Evolutionary conservation across 2,888 invertebrate species (phyloP).

Genomic region (Netelia melanura): DNA sequence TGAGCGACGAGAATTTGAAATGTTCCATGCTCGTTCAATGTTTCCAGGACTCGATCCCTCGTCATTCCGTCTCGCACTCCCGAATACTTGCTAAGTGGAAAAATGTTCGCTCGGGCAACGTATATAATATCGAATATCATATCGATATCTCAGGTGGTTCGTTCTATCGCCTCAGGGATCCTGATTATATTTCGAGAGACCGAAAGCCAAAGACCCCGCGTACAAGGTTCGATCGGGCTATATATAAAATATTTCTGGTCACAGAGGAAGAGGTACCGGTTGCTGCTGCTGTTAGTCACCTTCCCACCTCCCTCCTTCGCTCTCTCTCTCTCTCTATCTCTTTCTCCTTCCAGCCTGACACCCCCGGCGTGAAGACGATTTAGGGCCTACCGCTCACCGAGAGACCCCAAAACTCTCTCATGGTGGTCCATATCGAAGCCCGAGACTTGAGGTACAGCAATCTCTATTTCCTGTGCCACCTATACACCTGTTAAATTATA

Average conservation of each 20-base stretch:
- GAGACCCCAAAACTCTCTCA: constrained; percentile 63
- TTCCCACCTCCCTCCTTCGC: constrained; percentile 24
- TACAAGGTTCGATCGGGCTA: constrained; percentile 75
- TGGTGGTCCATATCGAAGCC: constrained; percentile 67
- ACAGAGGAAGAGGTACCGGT: constrained; percentile 76
- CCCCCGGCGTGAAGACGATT: constrained; percentile 83
- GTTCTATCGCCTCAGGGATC: constrained; percentile 51
- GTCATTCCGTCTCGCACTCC: constrained; percentile 24
- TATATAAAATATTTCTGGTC: constrained; percentile 79
- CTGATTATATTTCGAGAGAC: constrained; percentile 54
- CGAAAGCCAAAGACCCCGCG: neutral
- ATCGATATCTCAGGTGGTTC: constrained; percentile 64
- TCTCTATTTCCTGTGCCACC: constrained; percentile 69
- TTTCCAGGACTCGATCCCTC: constrained; percentile 12
- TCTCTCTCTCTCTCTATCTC: constrained; percentile 28
- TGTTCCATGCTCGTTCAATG: neutral
- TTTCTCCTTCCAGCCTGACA: constrained; percentile 59
- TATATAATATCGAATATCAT: constrained; percentile 64
- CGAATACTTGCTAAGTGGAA: constrained; percentile 15
- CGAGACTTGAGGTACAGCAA: constrained; percentile 62
- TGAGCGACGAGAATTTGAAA: neutral
- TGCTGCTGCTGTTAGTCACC: constrained; percentile 52
- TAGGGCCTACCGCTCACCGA: constrained; percentile 79
- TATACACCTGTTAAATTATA: constrained; percentile 56
- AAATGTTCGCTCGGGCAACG: constrained; percentile 30